These are phyloP conservation scores for Papilio dardanus DNA, from an alignment of 1,140 invertebrate species.

Conservation along the genomic window DNA sequence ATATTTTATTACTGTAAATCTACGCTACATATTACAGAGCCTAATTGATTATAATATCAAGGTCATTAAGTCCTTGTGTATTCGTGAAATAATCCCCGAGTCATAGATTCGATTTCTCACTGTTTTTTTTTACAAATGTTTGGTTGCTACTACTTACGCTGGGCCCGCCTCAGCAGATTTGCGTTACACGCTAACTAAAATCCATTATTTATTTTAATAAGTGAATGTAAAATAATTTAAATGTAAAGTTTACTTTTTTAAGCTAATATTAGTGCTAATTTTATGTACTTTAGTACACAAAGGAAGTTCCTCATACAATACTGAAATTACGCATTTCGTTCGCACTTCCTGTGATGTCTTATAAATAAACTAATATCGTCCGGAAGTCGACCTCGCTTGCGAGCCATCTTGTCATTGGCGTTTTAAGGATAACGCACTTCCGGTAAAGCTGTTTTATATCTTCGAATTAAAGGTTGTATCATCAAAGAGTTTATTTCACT, in stretches of 20 bases:
- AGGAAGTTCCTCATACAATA: constrained; percentile 55
- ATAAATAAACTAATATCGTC: constrained; percentile 68
- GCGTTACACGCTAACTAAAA: background rate
- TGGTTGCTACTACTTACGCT: background rate
- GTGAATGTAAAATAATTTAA: background rate
- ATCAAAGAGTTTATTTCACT: background rate
- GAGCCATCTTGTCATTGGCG: constrained; percentile 44
- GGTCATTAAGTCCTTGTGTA: background rate
- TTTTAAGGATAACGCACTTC: constrained; percentile 17
- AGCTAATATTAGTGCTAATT: constrained; percentile 9
- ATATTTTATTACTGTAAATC: background rate
- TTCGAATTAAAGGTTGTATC: background rate
- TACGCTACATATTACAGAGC: background rate
- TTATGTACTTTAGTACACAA: constrained; percentile 40
- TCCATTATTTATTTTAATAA: too few species aligned
- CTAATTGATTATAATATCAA: background rate
- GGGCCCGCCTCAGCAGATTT: background rate
- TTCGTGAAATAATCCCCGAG: background rate
- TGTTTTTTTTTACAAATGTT: background rate
- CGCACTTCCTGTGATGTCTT: constrained; percentile 58
- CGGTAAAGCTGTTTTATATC: constrained; percentile 13
- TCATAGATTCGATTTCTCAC: background rate
- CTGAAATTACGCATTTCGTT: constrained; percentile 43
- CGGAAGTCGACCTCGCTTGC: constrained; percentile 58
- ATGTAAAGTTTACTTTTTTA: background rate